Evolutionary conservation across 2,113 vertebrate species (phyloP).

Genomic region (human): GRCh38 chr4:174329001-174329500

Average conservation of each 20-base stretch:
- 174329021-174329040: too few relatives aligned
- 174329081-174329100: too few relatives aligned
- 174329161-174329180: too few relatives aligned
- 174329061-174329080: too few relatives aligned
- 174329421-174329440: constrained; percentile 26
- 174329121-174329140: too few relatives aligned
- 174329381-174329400: background rate
- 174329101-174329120: too few relatives aligned
- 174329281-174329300: background rate
- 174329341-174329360: background rate
- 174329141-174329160: too few relatives aligned
- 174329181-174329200: too few relatives aligned
- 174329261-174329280: constrained; percentile 11
- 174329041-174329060: too few relatives aligned
- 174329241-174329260: background rate
- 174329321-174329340: background rate
- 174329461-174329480: background rate
- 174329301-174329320: background rate
- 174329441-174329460: constrained; percentile 35
- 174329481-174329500: constrained; percentile 45
- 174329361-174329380: background rate
- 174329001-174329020: too few relatives aligned
- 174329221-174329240: too few relatives aligned
- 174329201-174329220: too few relatives aligned
- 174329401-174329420: background rate